Percentiles rank a stretch among this genome's conserved stretches.
Conservation (phyloP, 2,113 vertebrate genomes). For the Carlito syrichta region DNA sequence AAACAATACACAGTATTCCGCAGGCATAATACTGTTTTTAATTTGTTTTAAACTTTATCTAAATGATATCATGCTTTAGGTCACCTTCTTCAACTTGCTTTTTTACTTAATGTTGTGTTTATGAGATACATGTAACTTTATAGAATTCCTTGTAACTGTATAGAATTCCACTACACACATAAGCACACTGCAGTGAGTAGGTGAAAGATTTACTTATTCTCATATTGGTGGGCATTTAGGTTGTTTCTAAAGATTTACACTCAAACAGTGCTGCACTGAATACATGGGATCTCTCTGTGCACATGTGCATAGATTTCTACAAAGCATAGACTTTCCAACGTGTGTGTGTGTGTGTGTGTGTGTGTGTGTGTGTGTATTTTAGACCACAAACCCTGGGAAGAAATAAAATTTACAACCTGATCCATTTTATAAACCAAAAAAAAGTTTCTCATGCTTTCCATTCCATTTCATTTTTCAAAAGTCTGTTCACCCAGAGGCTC, state of each 20-base stretch:
- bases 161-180: background rate
- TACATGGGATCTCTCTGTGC: background rate
- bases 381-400: background rate
- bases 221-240: background rate
- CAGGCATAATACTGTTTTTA: background rate
- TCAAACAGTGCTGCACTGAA: background rate
- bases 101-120: background rate
- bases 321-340: background rate
- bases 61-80: background rate
- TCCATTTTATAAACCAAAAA: background rate
- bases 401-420: background rate
- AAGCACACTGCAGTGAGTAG: background rate
- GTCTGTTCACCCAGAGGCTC: background rate
- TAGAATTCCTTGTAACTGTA: background rate
- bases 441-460: slow-evolving; percentile 24
- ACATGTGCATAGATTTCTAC: background rate
- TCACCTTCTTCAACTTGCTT: background rate
- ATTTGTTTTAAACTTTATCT: slow-evolving; percentile 2
- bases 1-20: background rate
- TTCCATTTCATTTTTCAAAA: background rate
- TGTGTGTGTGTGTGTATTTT: background rate
- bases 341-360: background rate
- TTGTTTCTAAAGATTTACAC: slow-evolving; percentile 5
- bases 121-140: background rate
- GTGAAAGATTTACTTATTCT: background rate